Evolutionary conservation across 2,888 invertebrate genomes (phyloP).

Genomic region (Trissolcus brochymenae): DNA sequence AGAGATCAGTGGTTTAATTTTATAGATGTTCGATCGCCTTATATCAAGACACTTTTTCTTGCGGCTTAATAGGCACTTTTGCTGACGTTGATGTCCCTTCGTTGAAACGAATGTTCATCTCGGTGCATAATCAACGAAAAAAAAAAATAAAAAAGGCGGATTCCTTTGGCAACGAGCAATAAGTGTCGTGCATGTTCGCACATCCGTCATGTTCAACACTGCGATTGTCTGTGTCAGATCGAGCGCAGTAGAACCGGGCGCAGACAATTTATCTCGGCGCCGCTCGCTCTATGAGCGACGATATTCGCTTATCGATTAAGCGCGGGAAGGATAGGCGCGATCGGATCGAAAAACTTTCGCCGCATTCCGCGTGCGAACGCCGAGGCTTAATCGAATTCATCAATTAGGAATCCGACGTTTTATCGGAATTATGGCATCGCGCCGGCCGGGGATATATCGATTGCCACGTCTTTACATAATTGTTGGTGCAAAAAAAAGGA

Average conservation of each 20-base stretch:
- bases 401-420: slow-evolving; percentile 34
- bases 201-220: slow-evolving; percentile 42
- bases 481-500: slow-evolving; percentile 3
- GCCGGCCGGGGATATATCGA: not conserved
- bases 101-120: too few species aligned
- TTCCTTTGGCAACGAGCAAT: slow-evolving; percentile 32
- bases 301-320: too few species aligned
- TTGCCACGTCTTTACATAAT: slow-evolving; percentile 10
- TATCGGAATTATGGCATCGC: slow-evolving; percentile 17
- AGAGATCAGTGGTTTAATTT: too few species aligned
- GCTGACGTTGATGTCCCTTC: too few species aligned
- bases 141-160: slow-evolving; percentile 12
- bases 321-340: too few species aligned
- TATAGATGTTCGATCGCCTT: too few species aligned
- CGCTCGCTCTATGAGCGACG: slow-evolving; percentile 22
- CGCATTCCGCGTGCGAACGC: not conserved
- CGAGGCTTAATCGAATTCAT: slow-evolving; percentile 28
- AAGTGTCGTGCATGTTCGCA: slow-evolving; percentile 27
- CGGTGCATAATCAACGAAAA: not conserved
- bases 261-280: slow-evolving; percentile 37
- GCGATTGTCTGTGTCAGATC: slow-evolving; percentile 23
- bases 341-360: slow-evolving; percentile 5
- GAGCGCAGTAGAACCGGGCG: slow-evolving; percentile 10
- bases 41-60: too few species aligned
- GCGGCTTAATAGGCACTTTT: too few species aligned